phyloP scores from a whole-genome alignment of 2,797 vertebrate species.

The Propithecus deckenii region DNA sequence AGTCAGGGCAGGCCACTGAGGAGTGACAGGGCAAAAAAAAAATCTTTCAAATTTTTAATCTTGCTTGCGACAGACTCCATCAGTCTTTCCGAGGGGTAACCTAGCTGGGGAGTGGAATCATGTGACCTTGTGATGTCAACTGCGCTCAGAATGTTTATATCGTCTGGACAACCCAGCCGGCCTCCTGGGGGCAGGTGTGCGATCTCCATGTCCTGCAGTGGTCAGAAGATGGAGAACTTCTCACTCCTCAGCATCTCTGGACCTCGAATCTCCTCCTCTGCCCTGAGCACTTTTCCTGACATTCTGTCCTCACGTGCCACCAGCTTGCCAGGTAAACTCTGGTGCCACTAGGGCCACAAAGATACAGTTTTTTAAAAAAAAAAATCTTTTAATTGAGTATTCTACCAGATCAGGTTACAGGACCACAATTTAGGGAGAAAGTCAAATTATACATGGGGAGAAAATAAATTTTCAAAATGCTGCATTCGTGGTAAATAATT shows the following conservation, averaged over 20 bases:
- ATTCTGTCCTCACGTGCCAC: not conserved
- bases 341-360: not conserved
- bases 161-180: not conserved
- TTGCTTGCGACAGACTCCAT: not conserved
- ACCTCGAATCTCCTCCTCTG: not conserved
- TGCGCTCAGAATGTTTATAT: not conserved
- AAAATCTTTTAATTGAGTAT: not conserved
- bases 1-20: not conserved
- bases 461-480: constrained; percentile 35
- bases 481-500: not conserved
- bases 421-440: not conserved
- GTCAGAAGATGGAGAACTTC: constrained; percentile 69
- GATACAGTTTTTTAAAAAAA: not conserved
- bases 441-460: not conserved
- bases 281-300: not conserved
- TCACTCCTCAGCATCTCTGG: constrained; percentile 58
- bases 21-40: not conserved
- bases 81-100: not conserved
- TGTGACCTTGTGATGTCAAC: constrained; percentile 63
- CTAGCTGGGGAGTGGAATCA: not conserved
- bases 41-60: not conserved
- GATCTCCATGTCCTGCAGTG: not conserved
- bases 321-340: constrained; percentile 66
- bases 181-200: not conserved
- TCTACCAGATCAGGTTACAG: not conserved